These are phyloP conservation scores for Scomber japonicus DNA, from an alignment of 2,113 vertebrate genomes.

Conservation along the genomic window DNA sequence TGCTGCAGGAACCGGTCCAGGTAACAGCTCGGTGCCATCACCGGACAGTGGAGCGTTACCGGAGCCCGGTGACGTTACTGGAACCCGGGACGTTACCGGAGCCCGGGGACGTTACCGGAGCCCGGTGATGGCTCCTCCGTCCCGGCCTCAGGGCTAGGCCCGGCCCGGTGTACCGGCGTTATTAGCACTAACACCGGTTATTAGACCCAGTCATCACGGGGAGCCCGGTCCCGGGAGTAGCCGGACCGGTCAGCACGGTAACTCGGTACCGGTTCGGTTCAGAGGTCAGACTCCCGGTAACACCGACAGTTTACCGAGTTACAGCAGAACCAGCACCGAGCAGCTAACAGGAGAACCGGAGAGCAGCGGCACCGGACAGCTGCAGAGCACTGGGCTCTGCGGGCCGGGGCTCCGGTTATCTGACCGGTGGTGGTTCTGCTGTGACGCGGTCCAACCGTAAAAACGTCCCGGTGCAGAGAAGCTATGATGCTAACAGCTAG, in stretches of 20 bases:
- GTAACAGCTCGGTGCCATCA: conserved; percentile 66
- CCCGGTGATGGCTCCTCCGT: not conserved
- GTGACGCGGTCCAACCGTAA: no score
- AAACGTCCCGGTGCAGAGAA: no score
- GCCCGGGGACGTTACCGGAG: not conserved
- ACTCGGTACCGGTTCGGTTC: not conserved
- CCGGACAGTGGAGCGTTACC: not conserved
- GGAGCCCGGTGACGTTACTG: not conserved
- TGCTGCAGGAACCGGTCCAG: conserved; percentile 88
- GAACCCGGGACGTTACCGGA: no score
- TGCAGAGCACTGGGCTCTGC: no score
- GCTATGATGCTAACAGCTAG: no score
- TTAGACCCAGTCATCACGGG: rapidly evolving
- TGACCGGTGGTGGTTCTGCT: no score
- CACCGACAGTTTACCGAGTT: no score
- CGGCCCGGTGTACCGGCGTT: not conserved
- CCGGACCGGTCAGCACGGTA: not conserved
- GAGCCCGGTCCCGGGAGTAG: not conserved
- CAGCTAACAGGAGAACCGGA: no score
- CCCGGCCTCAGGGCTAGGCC: conserved; percentile 45
- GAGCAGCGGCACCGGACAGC: no score
- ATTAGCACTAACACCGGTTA: not conserved
- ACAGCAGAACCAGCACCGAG: no score
- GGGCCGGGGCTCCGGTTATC: no score
- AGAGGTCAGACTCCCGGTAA: conserved; percentile 4